These are phyloP conservation scores for Xenopus laevis DNA, from an alignment of 2,113 vertebrate species.

Conservation along the genomic window DNA sequence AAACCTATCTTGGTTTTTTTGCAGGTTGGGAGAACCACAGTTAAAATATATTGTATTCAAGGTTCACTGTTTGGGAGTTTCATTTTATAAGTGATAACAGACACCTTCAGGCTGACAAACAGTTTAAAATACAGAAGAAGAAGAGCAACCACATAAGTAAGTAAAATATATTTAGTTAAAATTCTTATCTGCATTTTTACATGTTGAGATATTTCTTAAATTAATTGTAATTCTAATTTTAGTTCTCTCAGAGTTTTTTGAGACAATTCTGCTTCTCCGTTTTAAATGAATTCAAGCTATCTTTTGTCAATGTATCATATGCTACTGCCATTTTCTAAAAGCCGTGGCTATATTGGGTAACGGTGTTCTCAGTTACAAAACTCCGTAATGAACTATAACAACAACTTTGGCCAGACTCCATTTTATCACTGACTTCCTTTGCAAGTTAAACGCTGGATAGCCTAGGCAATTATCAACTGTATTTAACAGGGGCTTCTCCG, in stretches of 20 bases:
- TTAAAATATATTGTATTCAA: slow-evolving; percentile 33
- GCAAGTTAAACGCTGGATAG: neutral
- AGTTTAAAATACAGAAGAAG: neutral
- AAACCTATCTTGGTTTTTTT: neutral
- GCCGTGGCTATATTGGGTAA: no score
- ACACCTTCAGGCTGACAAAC: neutral
- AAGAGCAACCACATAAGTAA: slow-evolving; percentile 5
- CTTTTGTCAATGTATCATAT: neutral
- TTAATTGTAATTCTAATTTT: neutral
- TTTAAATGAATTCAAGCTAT: neutral
- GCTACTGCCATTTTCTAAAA: no score
- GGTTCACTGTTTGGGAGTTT: slow-evolving; percentile 5
- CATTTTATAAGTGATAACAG: neutral
- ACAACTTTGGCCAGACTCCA: neutral
- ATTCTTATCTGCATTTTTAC: neutral
- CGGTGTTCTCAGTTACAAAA: neutral
- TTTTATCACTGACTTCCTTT: neutral
- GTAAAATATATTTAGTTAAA: slow-evolving; percentile 1
- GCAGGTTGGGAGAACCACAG: slow-evolving; percentile 16
- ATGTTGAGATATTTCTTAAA: neutral
- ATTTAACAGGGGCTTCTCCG: no score
- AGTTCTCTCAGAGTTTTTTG: no score
- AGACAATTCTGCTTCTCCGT: neutral
- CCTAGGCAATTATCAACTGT: neutral
- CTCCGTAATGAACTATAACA: neutral